Evolutionary conservation across 2,888 invertebrate species (phyloP), one percentile per base, ranked within the genome.

Genomic region (Euzetes globulus): DNA sequence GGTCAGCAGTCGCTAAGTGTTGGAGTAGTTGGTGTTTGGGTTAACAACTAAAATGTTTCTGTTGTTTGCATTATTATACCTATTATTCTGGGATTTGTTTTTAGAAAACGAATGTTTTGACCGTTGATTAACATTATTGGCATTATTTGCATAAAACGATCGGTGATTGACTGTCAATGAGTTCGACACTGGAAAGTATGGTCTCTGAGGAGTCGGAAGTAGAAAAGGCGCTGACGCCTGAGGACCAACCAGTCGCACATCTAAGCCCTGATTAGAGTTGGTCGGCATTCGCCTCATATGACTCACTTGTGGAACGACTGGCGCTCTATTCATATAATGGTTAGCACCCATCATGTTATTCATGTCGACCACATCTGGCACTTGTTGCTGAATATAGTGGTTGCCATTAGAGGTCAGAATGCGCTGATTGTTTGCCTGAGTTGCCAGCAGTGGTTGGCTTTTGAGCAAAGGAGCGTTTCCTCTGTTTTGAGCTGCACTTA

Each of bases 401-500:
- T 60, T 60, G 19, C 60, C 29, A 60, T 60, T 60, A 27, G 60
- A 60, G 17, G 60, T 4, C 7, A 60, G 15, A 60, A 60, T 60
- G 27, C 60, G 60, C 15, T 60, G 60, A 27, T 19, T 22, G 25
- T 60, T 60, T 15, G 60, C 60, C 7, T 60, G 60, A 60, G 60
- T 27, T 60, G 60, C 25, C 29, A 60, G 22, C 60, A 60, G 5
- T 60, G 60, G 29, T 60, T 60, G 60, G 29, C 5, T 60, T 29
- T 60, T 60, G 60, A 60, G 60, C 60, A 60, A 60, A 60, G 60
- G 29, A 60, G 25, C 1, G 15, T 3, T 25, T 60, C 22, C 22
- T 27, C 60, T 60, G 25, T 60, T 60, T 25, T 60, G 60, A 60
- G 60, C 60, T 60, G 60, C 60, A 60, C 13, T 60, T 60, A 60